Evolutionary conservation across 2,888 invertebrate species (phyloP).

Genomic region (Hyles lineata): DNA sequence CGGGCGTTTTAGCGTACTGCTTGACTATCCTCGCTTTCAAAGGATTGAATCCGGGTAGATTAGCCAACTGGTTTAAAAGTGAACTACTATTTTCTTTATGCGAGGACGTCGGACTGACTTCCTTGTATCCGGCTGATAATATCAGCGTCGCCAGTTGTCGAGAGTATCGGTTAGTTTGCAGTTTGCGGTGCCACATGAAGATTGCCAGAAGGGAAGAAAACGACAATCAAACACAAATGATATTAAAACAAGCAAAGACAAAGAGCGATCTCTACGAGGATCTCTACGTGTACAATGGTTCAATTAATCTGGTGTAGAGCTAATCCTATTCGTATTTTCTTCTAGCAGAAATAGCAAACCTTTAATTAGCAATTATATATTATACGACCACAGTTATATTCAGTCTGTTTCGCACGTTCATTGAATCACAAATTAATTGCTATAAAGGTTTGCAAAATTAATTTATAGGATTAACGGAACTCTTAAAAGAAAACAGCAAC

Average conservation of each 20-base stretch:
- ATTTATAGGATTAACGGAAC: not conserved
- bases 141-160: conserved; percentile 71
- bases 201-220: conserved; percentile 84
- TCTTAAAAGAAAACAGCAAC: conserved; percentile 19
- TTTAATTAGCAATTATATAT: not conserved
- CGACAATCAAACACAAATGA: conserved; percentile 79
- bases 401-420: not conserved
- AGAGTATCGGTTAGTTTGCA: conserved; percentile 73
- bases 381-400: not conserved
- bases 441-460: conserved; percentile 21
- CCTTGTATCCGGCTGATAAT: conserved; percentile 79
- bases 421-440: not conserved
- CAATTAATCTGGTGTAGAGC: conserved; percentile 17
- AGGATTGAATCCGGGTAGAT: conserved; percentile 88
- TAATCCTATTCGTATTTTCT: not conserved
- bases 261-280: conserved; percentile 50
- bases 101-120: conserved; percentile 84
- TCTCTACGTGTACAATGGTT: conserved; percentile 32
- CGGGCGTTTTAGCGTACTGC: conserved; percentile 87
- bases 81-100: conserved; percentile 88
- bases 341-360: conserved; percentile 19
- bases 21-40: conserved; percentile 89
- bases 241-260: conserved; percentile 71
- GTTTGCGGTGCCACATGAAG: conserved; percentile 80
- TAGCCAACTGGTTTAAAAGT: conserved; percentile 88